Conservation (phyloP, 2,888 invertebrate genomes). For the Stomorhina lunata region DNA sequence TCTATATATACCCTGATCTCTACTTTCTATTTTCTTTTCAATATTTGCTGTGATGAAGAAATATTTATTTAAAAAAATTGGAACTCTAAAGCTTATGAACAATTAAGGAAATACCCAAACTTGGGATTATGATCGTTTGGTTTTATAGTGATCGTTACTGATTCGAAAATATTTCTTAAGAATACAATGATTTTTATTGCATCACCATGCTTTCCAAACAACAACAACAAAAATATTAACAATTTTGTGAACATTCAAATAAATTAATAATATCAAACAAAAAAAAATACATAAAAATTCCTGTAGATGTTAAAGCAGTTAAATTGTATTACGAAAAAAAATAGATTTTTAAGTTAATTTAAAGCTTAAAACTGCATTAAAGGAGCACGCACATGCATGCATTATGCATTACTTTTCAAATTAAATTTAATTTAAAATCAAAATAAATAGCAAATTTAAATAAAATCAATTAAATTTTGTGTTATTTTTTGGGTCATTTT, state of each 20-base stretch:
- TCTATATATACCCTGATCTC: no score
- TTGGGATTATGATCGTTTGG: background rate
- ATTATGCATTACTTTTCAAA: slow-evolving; percentile 39
- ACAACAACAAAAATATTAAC: slow-evolving; percentile 16
- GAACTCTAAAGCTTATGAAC: slow-evolving; percentile 34
- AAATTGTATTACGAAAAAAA: background rate
- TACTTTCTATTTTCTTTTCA: slow-evolving; percentile 41
- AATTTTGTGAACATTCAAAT: slow-evolving; percentile 24
- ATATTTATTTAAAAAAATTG: slow-evolving; percentile 21
- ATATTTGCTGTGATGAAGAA: slow-evolving; percentile 63
- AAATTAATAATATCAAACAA: background rate
- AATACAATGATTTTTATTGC: slow-evolving; percentile 36
- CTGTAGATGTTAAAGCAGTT: slow-evolving; percentile 54
- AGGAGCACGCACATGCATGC: slow-evolving; percentile 39
- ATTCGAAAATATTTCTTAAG: slow-evolving; percentile 32
- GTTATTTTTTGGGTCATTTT: no score
- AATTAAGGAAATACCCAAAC: no score
- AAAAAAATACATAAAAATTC: slow-evolving; percentile 22
- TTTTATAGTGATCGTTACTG: slow-evolving; percentile 1
- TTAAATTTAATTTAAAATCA: slow-evolving; percentile 45
- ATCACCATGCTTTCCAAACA: slow-evolving; percentile 40
- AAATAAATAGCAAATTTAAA: slow-evolving; percentile 54
- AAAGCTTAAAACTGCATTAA: slow-evolving; percentile 52
- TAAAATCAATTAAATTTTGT: background rate
- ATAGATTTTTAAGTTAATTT: slow-evolving; percentile 38